phyloP scores from a whole-genome alignment of 2,888 invertebrate species.

The Synergus japonicus region DNA sequence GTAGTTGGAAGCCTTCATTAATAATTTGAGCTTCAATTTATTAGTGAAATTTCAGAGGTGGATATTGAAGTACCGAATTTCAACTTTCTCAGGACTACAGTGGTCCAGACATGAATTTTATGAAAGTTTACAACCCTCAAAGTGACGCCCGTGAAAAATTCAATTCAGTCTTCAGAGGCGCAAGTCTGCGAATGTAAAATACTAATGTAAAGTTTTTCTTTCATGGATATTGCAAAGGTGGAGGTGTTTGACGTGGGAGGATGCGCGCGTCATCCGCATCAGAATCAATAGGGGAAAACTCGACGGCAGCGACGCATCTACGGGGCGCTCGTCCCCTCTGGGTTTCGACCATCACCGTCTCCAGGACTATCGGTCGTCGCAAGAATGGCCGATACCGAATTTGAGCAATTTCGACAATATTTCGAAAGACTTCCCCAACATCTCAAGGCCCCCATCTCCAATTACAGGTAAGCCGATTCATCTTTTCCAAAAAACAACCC shows the following conservation, averaged over 20 bases:
- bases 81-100: not conserved
- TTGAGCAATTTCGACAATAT: constrained; percentile 93
- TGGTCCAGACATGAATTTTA: not conserved
- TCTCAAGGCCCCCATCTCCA: constrained; percentile 88
- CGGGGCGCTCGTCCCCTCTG: constrained; percentile 56
- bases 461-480: constrained; percentile 89
- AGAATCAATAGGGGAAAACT: constrained; percentile 70
- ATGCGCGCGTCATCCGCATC: constrained; percentile 62
- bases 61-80: not conserved
- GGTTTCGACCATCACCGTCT: constrained; percentile 44
- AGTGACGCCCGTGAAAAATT: not conserved
- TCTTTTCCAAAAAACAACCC: constrained; percentile 1
- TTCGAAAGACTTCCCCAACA: constrained; percentile 90
- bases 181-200: not conserved
- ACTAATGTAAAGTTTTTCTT: not conserved
- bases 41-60: not conserved
- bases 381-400: constrained; percentile 94
- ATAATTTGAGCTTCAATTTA: not conserved
- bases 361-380: constrained; percentile 44
- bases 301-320: constrained; percentile 60
- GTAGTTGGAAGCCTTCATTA: no score
- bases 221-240: constrained; percentile 28
- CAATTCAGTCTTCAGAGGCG: not conserved
- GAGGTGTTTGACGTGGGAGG: constrained; percentile 55
- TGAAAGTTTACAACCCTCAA: not conserved